phyloP scores from a whole-genome alignment of 2,797 vertebrate genomes.

The Agapornis canus region DNA sequence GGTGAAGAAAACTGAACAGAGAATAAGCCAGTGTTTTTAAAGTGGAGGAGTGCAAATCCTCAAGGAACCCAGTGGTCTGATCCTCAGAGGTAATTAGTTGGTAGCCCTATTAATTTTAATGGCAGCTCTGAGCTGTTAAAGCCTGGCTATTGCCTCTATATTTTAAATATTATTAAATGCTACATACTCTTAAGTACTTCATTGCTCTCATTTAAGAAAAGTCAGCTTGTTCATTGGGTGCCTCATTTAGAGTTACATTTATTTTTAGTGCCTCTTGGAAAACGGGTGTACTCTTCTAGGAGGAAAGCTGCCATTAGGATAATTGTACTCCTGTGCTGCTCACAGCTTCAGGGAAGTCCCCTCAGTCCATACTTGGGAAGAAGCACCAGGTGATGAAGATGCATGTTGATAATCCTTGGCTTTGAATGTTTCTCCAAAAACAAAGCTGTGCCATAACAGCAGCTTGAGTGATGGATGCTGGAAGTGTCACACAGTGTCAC shows the following conservation, averaged over 20 bases:
- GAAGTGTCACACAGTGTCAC: accelerated
- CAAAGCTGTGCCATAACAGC: neutral
- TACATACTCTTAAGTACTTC: constrained; percentile 22
- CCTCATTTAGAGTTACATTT: neutral
- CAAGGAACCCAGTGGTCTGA: constrained; percentile 19
- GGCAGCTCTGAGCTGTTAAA: constrained; percentile 51
- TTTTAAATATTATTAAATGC: constrained; percentile 59
- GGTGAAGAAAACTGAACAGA: neutral
- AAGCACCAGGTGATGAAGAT: constrained; percentile 36
- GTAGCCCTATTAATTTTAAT: constrained; percentile 64
- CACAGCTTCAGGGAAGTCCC: neutral
- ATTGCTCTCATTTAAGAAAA: constrained; percentile 27
- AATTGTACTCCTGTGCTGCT: neutral
- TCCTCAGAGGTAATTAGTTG: constrained; percentile 58
- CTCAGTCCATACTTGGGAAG: neutral
- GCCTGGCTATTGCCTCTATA: constrained; percentile 25
- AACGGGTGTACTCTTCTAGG: neutral
- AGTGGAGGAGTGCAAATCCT: constrained; percentile 31
- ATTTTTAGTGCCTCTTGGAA: constrained; percentile 11
- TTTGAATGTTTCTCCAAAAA: neutral
- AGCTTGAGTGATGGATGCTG: neutral
- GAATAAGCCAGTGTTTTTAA: neutral
- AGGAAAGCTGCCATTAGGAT: constrained; percentile 1
- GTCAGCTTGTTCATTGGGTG: neutral
- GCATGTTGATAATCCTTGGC: neutral